Conservation (phyloP, 2,888 invertebrate species). For the Leucoma salicis region DNA sequence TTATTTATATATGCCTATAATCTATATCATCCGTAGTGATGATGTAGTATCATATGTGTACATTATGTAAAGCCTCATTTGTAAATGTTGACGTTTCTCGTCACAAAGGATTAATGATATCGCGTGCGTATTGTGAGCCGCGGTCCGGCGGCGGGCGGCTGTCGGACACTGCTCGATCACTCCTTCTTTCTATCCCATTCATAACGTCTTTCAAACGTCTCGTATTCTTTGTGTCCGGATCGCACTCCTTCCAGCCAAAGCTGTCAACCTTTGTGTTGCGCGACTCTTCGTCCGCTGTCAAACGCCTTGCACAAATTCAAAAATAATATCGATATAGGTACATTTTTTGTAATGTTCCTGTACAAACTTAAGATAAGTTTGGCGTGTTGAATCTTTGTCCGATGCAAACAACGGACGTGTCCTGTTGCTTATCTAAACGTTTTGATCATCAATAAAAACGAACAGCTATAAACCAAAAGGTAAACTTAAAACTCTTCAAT, state of each 20-base stretch:
- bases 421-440: constrained; percentile 65
- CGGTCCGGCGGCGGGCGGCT: constrained; percentile 33
- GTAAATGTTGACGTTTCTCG: constrained; percentile 39
- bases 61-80: constrained; percentile 40
- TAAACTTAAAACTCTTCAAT: constrained; percentile 35
- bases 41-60: constrained; percentile 18
- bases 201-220: constrained; percentile 75
- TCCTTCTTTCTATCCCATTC: constrained; percentile 73
- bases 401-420: constrained; percentile 74
- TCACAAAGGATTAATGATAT: constrained; percentile 56
- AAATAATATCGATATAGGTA: constrained; percentile 73
- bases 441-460: constrained; percentile 57
- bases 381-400: constrained; percentile 70
- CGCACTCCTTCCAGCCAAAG: constrained; percentile 62
- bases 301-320: constrained; percentile 81
- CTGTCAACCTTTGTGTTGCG: constrained; percentile 73
- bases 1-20: too few species aligned
- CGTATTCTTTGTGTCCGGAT: constrained; percentile 56
- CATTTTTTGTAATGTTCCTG: constrained; percentile 66
- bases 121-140: constrained; percentile 38
- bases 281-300: constrained; percentile 72
- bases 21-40: neutral
- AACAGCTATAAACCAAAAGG: constrained; percentile 34
- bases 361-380: constrained; percentile 76
- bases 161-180: constrained; percentile 70